Percentiles rank a stretch among this genome's conserved stretches.
Evolutionary conservation across 1,140 invertebrate genomes (phyloP).

Genomic region (Apis dorsata): DNA sequence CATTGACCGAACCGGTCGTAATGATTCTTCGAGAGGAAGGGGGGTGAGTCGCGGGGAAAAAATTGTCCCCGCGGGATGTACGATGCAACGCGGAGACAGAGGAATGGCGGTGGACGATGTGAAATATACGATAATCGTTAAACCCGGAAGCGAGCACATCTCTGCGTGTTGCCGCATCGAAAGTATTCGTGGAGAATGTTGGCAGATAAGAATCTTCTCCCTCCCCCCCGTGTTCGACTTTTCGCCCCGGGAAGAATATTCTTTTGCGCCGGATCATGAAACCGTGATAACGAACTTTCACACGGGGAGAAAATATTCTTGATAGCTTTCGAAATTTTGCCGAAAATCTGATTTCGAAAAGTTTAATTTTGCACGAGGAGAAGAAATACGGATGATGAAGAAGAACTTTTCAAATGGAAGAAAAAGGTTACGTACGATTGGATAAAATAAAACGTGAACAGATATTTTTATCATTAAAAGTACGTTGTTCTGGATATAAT

Average conservation of each 20-base stretch:
- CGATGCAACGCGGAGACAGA: slow-evolving; percentile 22
- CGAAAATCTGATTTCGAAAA: too few species aligned
- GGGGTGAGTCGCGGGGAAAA: neutral
- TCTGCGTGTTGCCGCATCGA: slow-evolving; percentile 2
- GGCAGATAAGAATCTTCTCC: slow-evolving; percentile 8
- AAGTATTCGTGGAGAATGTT: slow-evolving; percentile 30
- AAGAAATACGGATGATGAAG: too few species aligned
- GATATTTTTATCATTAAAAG: too few species aligned
- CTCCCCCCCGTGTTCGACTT: slow-evolving; percentile 1
- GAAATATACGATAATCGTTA: slow-evolving; percentile 45
- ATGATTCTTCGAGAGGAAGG: slow-evolving; percentile 23
- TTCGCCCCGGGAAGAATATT: neutral
- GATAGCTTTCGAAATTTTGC: neutral
- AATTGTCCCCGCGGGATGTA: slow-evolving; percentile 32
- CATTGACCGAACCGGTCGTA: slow-evolving; percentile 25
- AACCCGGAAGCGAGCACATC: neutral
- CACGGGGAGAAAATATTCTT: slow-evolving; percentile 5
- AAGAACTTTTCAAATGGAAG: too few species aligned
- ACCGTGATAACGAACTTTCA: slow-evolving; percentile 18
- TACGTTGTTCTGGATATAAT: too few species aligned
- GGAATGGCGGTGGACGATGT: slow-evolving; percentile 1
- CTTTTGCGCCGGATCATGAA: neutral
- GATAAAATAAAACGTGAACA: too few species aligned
- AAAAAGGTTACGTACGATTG: too few species aligned
- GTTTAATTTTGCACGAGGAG: too few species aligned